These are phyloP conservation scores for Elephantulus edwardii DNA, from an alignment of 2,113 vertebrate species.

Conservation along the genomic window DNA sequence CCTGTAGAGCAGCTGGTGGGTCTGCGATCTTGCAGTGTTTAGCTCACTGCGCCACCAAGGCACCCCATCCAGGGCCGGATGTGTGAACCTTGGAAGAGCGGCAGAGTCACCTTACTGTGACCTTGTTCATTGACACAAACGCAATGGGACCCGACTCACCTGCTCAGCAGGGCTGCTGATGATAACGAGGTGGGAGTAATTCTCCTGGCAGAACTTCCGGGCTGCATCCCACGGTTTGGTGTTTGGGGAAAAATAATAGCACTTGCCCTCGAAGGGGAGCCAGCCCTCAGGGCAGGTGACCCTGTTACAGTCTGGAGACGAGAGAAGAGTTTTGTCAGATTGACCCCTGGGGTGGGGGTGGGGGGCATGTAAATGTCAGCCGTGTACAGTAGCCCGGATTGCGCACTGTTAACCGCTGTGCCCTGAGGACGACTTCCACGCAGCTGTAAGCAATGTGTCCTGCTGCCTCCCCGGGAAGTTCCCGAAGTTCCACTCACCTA, in stretches of 20 bases:
- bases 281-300: constrained; percentile 61
- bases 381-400: neutral
- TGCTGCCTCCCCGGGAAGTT: neutral
- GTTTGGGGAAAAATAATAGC: constrained; percentile 69
- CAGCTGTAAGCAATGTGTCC: neutral
- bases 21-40: too few species aligned
- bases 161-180: constrained; percentile 55
- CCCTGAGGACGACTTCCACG: neutral
- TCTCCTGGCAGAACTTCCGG: constrained; percentile 66
- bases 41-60: too few species aligned
- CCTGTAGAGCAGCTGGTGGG: too few species aligned
- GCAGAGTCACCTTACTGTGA: neutral
- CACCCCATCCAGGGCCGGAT: neutral
- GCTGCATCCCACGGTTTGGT: constrained; percentile 67
- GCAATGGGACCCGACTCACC: neutral
- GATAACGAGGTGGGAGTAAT: constrained; percentile 71
- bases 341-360: neutral
- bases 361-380: neutral
- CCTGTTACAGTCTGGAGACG: constrained; percentile 26
- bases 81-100: neutral
- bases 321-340: neutral
- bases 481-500: constrained; percentile 58
- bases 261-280: constrained; percentile 64
- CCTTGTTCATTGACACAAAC: neutral
- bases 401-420: neutral